These are phyloP conservation scores for Lagocephalus sceleratus DNA, from an alignment of 2,797 vertebrate genomes.

Conservation along the genomic window DNA sequence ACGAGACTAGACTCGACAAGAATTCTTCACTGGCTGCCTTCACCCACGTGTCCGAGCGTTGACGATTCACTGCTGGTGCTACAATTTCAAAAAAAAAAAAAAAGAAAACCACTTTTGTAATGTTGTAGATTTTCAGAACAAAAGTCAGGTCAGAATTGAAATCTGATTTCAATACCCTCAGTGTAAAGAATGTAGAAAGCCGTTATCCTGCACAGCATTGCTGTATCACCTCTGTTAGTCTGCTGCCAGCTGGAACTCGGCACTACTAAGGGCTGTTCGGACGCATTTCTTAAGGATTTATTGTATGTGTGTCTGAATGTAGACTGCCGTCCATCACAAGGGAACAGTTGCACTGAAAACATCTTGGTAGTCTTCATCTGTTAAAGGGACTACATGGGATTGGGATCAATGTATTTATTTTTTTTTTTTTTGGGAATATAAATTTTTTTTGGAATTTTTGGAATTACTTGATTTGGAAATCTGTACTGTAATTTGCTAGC, in stretches of 20 bases:
- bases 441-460: no score
- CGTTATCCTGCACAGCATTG: neutral
- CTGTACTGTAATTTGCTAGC: no score
- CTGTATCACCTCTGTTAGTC: neutral
- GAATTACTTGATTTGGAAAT: no score
- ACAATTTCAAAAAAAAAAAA: no score
- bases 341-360: constrained; percentile 1
- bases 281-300: neutral
- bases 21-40: neutral
- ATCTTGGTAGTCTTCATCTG: constrained; percentile 17
- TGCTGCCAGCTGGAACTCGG: neutral
- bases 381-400: constrained; percentile 47
- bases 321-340: neutral
- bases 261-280: constrained; percentile 4
- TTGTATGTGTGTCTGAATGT: neutral
- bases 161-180: neutral
- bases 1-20: neutral
- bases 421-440: no score
- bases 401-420: no score
- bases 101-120: neutral
- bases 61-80: no score
- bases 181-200: no score
- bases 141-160: neutral
- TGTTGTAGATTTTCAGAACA: neutral
- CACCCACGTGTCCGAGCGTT: neutral